Evolutionary conservation across 2,113 vertebrate species (phyloP).

Genomic region (Lophura nycthemera): DNA sequence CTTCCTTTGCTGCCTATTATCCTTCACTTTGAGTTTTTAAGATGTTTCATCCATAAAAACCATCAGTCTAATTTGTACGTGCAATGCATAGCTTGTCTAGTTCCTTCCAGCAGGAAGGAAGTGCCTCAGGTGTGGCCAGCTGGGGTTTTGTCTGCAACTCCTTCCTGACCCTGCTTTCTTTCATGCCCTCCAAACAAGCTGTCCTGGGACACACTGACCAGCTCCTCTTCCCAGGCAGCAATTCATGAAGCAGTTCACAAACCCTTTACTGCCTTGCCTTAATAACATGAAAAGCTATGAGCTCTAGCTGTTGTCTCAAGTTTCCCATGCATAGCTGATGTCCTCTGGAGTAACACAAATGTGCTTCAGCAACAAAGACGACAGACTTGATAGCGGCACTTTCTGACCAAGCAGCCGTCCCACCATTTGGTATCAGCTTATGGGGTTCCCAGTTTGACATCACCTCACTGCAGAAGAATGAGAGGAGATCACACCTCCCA

Average conservation of each 20-base stretch:
- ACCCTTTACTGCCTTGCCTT: not conserved
- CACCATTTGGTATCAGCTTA: not conserved
- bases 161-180: not conserved
- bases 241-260: not conserved
- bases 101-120: not conserved
- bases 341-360: not conserved
- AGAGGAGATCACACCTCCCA: slow-evolving; percentile 13
- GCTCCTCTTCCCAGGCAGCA: not conserved
- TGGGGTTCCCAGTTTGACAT: slow-evolving; percentile 22
- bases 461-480: not conserved
- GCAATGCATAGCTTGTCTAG: not conserved
- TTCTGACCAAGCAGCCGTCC: slow-evolving; percentile 24
- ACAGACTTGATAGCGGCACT: not conserved
- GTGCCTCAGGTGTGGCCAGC: not conserved
- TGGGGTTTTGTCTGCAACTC: not conserved
- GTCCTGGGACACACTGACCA: not conserved
- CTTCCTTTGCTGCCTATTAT: not conserved
- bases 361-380: not conserved
- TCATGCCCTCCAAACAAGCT: not conserved
- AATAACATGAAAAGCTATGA: not conserved
- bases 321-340: not conserved
- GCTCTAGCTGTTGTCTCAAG: not conserved
- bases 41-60: not conserved
- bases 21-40: slow-evolving; percentile 14
- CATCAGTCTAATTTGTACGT: not conserved